Evolutionary conservation across 92 coral and sea anemone genomes (phyloP).

Genomic region (Galaxea fascicularis): DNA sequence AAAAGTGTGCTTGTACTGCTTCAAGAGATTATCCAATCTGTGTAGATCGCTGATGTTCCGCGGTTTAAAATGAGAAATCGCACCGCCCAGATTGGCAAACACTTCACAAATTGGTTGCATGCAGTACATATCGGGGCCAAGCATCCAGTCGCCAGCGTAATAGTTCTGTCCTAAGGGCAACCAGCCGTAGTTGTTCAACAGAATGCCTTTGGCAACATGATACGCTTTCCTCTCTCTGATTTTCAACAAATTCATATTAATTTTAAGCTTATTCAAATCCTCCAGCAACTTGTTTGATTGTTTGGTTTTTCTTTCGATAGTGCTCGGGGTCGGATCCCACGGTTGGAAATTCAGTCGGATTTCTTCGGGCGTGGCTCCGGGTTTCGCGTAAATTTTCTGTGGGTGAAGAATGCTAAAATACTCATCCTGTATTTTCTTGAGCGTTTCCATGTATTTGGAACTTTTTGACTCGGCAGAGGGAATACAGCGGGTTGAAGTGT

Average conservation of each 20-base stretch:
- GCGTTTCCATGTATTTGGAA: conserved; percentile 9
- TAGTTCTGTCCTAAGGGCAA: conserved; percentile 75
- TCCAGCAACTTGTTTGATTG: conserved; percentile 45
- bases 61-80: conserved; percentile 46
- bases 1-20: conserved; percentile 53
- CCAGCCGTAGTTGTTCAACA: conserved; percentile 67
- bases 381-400: conserved; percentile 12
- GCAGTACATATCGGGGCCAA: conserved; percentile 78
- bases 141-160: conserved; percentile 90
- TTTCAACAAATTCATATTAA: conserved; percentile 40
- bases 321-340: conserved; percentile 69
- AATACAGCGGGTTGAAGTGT: conserved; percentile 5
- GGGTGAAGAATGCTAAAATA: conserved; percentile 43
- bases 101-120: conserved; percentile 77
- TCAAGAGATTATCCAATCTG: conserved; percentile 37
- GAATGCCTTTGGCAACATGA: conserved; percentile 68
- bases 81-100: background rate
- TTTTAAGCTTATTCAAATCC: conserved; percentile 47
- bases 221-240: conserved; percentile 68
- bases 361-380: conserved; percentile 60
- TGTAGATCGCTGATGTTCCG: conserved; percentile 58
- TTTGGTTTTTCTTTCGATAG: conserved; percentile 57
- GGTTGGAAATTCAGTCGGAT: conserved; percentile 62
- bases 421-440: conserved; percentile 56
- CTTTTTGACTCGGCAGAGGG: conserved; percentile 21